Conservation (phyloP, 1,140 invertebrate species). For the Drosophila lowei region DNA sequence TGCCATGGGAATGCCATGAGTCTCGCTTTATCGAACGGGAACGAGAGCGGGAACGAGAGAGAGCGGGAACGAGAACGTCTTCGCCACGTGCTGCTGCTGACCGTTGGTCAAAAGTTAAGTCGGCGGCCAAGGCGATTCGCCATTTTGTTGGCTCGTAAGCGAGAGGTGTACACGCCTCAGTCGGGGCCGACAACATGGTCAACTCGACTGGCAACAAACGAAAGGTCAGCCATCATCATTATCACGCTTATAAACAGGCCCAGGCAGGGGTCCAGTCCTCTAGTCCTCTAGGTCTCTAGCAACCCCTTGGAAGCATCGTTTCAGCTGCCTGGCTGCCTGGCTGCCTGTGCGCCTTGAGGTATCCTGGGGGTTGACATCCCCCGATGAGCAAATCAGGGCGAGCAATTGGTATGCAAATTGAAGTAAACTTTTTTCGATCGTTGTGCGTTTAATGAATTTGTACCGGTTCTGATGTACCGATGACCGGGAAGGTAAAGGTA, state of each 20-base stretch:
- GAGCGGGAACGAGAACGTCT: conserved; percentile 25
- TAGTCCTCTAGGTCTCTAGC: neutral
- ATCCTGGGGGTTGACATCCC: conserved; percentile 30
- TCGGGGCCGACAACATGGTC: conserved; percentile 4
- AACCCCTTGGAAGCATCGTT: no score
- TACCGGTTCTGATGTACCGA: conserved; percentile 42
- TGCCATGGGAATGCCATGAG: conserved; percentile 2
- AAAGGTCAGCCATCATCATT: conserved; percentile 82
- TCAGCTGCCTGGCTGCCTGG: no score
- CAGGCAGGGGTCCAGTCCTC: conserved; percentile 7
- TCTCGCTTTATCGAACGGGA: conserved; percentile 4
- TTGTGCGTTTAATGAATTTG: conserved; percentile 70
- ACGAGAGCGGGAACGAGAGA: conserved; percentile 3
- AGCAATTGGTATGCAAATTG: conserved; percentile 81
- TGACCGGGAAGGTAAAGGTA: neutral
- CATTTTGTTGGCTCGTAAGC: conserved; percentile 56
- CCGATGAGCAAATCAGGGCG: conserved; percentile 65
- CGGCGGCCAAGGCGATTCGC: conserved; percentile 35
- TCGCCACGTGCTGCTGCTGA: conserved; percentile 63
- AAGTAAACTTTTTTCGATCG: conserved; percentile 61
- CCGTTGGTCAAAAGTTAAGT: conserved; percentile 82
- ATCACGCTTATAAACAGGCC: conserved; percentile 76
- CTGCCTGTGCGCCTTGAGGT: no score
- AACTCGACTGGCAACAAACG: conserved; percentile 16
- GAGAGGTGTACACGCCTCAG: no score